Conservation (phyloP, 2,888 invertebrate genomes). For the Sphaerophoria taeniata region DNA sequence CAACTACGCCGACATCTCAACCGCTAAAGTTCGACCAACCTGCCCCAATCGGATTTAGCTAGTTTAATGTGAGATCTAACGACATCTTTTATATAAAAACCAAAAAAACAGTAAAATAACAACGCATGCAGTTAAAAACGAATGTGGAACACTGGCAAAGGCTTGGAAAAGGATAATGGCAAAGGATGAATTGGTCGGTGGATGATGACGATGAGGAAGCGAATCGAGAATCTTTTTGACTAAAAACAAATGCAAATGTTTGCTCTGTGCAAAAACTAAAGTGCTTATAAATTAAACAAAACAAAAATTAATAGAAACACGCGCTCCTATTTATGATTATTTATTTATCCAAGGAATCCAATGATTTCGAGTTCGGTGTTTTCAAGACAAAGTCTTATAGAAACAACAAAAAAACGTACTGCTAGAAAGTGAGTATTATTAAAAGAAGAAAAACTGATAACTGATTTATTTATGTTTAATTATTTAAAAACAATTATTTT, state of each 20-base stretch:
- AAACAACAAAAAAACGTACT: constrained; percentile 40
- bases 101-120: neutral
- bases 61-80: constrained; percentile 75
- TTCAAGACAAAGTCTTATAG: constrained; percentile 47
- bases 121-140: neutral
- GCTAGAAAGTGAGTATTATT: constrained; percentile 65
- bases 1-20: constrained; percentile 46
- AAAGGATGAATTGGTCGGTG: constrained; percentile 18
- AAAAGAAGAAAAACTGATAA: constrained; percentile 34
- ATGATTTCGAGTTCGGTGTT: constrained; percentile 48
- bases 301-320: neutral
- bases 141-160: neutral
- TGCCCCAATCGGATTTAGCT: constrained; percentile 75
- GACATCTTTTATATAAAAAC: constrained; percentile 20
- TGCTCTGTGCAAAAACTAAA: neutral
- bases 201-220: constrained; percentile 14
- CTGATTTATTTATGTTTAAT: constrained; percentile 44
- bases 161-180: neutral
- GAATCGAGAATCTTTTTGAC: too few relatives aligned
- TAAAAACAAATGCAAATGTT: too few relatives aligned
- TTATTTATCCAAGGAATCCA: constrained; percentile 31
- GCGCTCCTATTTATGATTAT: constrained; percentile 53
- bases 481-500: constrained; percentile 3
- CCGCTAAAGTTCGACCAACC: constrained; percentile 72
- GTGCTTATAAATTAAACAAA: neutral